Base-by-base conservation (phyloP, 2,797 vertebrate species). In the Sebastiscus albofasciatus region DNA sequence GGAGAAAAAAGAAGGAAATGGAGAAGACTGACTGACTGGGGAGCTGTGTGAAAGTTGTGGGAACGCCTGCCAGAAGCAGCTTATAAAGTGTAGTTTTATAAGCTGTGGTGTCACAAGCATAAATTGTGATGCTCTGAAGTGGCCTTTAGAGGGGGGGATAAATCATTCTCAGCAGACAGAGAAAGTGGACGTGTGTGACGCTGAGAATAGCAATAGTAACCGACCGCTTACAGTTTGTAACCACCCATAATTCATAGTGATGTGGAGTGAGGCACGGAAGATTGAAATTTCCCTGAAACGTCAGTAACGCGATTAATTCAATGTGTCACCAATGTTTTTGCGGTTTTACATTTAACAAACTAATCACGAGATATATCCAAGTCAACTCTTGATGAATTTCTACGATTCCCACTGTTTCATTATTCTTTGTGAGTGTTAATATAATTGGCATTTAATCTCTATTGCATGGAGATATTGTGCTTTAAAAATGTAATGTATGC, bases 1-100 rank as follows among this genome's bases (percentile, higher is more conserved):
- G 77, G 29, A 58, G 29, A 61, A 80, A 67, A 73, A 69, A 54
- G 46, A 62, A 49, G 27, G 49, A 82, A 82, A 77, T 60, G 60
- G 62, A 70, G 29, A 61, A 61, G 55, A 65, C 31, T 70, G 75
- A 81, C 52, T 46, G 39, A 81, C 55, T 46, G 34, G 69, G 49
- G 64, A 80, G 67, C 56, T 80, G 80, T 55, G 72, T 68, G 76
- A 86, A 84, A 88, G 81, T 71, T 87, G 80, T 85, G 84, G 76
- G 87, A 94, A 92, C 72, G 81, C 24, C 46, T 64, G 75, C 86
- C 84, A 87, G 75, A 52, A 71, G 81, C 84, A 77, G 73, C 80
- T 75, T 84, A 76, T 87, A 88, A 90, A 89, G 67, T 73, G 70
- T 66, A 27, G 87, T 89, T 93, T 92, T 91, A 93, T 83, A 81